Base-by-base conservation (phyloP, 2,797 vertebrate genomes). In the Etheostoma perlongum region DNA sequence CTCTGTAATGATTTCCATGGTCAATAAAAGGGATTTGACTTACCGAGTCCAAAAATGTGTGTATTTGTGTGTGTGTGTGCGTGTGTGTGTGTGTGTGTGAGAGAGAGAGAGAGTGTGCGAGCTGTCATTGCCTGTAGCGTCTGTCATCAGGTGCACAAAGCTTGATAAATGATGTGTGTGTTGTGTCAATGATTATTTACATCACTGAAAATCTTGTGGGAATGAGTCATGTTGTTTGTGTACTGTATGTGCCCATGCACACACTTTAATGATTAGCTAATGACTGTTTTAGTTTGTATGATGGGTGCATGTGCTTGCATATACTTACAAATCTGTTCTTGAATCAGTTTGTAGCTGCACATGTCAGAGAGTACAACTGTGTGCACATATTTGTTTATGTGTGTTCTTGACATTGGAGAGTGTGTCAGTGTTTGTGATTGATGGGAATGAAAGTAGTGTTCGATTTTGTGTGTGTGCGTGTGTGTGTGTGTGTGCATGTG, bases 101-200 rank as follows among this genome's bases (percentile, higher is more conserved):
- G 27, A 18, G 63, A 23, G 59, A 23, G n/a, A 27, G 71, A 42
- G 58, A 13, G 58, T 11, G 59, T 51, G 74, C 19, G 76, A 75
- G 86, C 83, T 75, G 72, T 79, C 74, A 51, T 67, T 51, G 86
- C 88, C 88, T 67, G n/a, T 53, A 86, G 91, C 84, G 75, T 74
- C 69, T 83, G 70, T 87, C 86, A 85, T 83, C 62, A 72, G 72
- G 67, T 49, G 27, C 54, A 68, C 81, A 74, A 64, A 84, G 76
- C 74, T 85, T 84, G 70, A 91, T 86, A 86, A 90, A 90, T 85
- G 79, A 85, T 79, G 65, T 84, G 83, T 77, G 81, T 75, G 54
- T 69, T 78, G 79, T 88, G 85, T 91, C 86, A 87, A 79, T 89
- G 83, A 83, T 83, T 90, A 86, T 89, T 90, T 89, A 80, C 79